phyloP scores from a whole-genome alignment of 2,888 invertebrate genomes.

The Rhorus exstirpatorius region DNA sequence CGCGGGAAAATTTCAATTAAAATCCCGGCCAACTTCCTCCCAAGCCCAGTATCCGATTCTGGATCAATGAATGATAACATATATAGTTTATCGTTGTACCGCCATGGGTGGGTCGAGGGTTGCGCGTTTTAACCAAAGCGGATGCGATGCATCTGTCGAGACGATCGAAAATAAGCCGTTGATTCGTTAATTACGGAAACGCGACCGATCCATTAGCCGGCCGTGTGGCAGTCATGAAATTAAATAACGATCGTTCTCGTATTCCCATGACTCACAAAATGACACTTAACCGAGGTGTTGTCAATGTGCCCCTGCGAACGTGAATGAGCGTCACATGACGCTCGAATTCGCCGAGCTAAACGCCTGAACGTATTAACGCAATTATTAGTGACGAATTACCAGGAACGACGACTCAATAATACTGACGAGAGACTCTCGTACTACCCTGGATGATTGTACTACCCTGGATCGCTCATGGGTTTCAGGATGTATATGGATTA shows the following conservation, averaged over 20 bases:
- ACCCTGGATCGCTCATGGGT: background rate
- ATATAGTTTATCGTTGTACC: constrained; percentile 56
- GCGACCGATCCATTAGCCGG: constrained; percentile 55
- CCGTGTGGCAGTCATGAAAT: constrained; percentile 55
- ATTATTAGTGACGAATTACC: constrained; percentile 61
- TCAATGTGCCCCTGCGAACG: background rate
- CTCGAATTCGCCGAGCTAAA: constrained; percentile 38
- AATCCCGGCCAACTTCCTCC: constrained; percentile 22
- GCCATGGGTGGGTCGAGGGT: background rate
- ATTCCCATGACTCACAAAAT: background rate
- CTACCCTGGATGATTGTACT: background rate
- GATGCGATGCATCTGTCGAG: constrained; percentile 30
- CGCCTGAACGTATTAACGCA: constrained; percentile 48
- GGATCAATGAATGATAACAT: constrained; percentile 52
- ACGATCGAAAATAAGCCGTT: constrained; percentile 57
- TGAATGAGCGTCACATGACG: background rate
- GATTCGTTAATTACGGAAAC: constrained; percentile 61
- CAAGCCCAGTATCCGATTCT: background rate
- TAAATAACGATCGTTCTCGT: constrained; percentile 59
- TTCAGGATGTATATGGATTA: background rate
- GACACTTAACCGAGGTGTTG: constrained; percentile 9
- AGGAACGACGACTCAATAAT: constrained; percentile 10
- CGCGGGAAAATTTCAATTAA: constrained; percentile 53
- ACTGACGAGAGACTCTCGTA: constrained; percentile 14
- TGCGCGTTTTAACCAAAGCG: constrained; percentile 24